Percentiles rank a stretch among this genome's conserved stretches.
phyloP scores from a whole-genome alignment of 2,113 vertebrate genomes.

The Tetrao urogallus region DNA sequence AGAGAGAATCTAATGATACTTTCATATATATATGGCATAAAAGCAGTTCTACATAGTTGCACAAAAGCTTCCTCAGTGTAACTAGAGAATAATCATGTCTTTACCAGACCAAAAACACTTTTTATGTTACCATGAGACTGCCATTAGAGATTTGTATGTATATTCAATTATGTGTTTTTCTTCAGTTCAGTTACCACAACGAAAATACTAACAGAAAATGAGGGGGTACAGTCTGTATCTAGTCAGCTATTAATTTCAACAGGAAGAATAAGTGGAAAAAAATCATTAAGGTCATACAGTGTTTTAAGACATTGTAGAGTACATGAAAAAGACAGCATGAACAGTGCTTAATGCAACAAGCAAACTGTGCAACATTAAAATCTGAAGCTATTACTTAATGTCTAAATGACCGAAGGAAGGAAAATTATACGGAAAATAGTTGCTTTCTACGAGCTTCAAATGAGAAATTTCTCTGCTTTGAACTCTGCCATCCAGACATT shows the following conservation, averaged over 20 bases:
- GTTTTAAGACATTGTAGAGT: not conserved
- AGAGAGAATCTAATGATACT: not conserved
- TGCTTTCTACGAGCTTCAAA: not conserved
- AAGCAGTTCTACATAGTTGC: not conserved
- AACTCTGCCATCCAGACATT: not conserved
- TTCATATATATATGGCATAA: not conserved
- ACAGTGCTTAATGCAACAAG: not conserved
- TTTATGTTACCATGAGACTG: not conserved
- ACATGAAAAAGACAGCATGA: not conserved
- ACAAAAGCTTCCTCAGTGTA: not conserved
- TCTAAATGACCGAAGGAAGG: not conserved
- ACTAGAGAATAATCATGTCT: not conserved
- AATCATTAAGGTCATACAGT: not conserved
- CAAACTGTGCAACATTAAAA: fast-evolving
- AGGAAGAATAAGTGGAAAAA: not conserved
- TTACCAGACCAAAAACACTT: not conserved
- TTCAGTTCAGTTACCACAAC: not conserved
- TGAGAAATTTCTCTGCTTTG: not conserved
- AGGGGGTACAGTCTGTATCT: not conserved
- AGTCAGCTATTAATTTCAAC: not conserved
- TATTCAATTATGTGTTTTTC: not conserved
- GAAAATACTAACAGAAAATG: not conserved
- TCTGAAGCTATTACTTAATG: not conserved
- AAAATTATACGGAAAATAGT: not conserved
- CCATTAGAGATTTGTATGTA: not conserved